Evolutionary conservation across 2,113 vertebrate species (phyloP).

Genomic region (Gila orcuttii): DNA sequence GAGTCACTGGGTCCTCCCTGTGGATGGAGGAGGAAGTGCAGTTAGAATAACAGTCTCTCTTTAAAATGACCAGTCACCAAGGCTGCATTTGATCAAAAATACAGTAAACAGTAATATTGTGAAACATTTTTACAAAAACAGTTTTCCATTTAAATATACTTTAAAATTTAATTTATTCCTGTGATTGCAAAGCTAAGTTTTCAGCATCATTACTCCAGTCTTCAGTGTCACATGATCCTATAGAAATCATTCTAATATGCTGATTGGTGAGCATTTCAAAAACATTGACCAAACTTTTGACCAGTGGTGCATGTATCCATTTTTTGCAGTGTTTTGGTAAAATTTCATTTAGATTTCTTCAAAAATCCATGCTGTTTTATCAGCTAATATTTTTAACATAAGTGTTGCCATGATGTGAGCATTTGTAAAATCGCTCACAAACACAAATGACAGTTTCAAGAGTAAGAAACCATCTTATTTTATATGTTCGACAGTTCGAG

Average conservation of each 20-base stretch:
- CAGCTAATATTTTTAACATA: background rate
- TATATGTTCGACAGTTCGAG: background rate
- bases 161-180: no score
- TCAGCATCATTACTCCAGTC: no score
- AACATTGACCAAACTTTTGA: background rate
- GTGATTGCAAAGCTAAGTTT: no score
- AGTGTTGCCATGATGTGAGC: background rate
- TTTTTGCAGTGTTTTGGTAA: background rate
- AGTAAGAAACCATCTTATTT: background rate
- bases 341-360: background rate
- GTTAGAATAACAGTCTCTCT: background rate
- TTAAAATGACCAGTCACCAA: no score
- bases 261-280: no score
- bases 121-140: no score
- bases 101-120: no score
- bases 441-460: no score
- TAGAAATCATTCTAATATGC: no score
- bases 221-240: no score
- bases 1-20: slow-evolving; percentile 86
- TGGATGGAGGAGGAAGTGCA: slow-evolving; percentile 9
- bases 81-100: no score
- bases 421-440: background rate
- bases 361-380: background rate
- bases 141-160: no score
- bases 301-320: background rate